Conservation (phyloP, 2,888 invertebrate species). For the Lycia hirtaria region DNA sequence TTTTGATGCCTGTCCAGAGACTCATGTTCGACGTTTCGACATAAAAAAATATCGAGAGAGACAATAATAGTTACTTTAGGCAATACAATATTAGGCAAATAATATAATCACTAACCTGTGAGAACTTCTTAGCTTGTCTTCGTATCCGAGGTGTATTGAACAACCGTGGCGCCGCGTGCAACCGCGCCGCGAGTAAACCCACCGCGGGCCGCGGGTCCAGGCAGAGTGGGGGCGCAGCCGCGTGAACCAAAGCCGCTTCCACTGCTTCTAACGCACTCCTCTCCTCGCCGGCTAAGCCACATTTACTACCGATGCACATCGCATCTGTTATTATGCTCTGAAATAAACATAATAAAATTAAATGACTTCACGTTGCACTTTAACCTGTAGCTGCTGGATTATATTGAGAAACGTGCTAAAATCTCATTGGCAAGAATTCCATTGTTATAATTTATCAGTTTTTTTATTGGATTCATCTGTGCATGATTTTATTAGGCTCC, state of each 20-base stretch:
- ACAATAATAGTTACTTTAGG: too few species aligned
- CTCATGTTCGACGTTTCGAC: too few species aligned
- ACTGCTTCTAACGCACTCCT: constrained; percentile 86
- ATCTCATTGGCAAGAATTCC: too few species aligned
- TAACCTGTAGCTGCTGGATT: too few species aligned
- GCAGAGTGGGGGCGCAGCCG: constrained; percentile 94
- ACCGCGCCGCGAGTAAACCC: constrained; percentile 89
- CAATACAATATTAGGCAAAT: too few species aligned
- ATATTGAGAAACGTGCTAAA: too few species aligned
- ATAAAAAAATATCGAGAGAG: too few species aligned
- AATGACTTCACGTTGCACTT: too few species aligned
- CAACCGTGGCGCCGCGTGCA: constrained; percentile 90
- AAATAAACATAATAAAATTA: neutral
- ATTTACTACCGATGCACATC: constrained; percentile 83
- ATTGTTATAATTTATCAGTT: too few species aligned
- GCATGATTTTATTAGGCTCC: too few species aligned
- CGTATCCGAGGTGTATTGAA: constrained; percentile 91
- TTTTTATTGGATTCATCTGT: too few species aligned
- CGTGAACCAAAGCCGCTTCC: constrained; percentile 94
- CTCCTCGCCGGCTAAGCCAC: constrained; percentile 90
- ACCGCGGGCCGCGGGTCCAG: constrained; percentile 95
- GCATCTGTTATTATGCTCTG: constrained; percentile 88
- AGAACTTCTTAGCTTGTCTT: constrained; percentile 91
- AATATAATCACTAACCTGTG: constrained; percentile 71
- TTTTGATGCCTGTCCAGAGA: too few species aligned